Evolutionary conservation across 2,888 invertebrate genomes (phyloP).

Genomic region (Dendrolimus pini): DNA sequence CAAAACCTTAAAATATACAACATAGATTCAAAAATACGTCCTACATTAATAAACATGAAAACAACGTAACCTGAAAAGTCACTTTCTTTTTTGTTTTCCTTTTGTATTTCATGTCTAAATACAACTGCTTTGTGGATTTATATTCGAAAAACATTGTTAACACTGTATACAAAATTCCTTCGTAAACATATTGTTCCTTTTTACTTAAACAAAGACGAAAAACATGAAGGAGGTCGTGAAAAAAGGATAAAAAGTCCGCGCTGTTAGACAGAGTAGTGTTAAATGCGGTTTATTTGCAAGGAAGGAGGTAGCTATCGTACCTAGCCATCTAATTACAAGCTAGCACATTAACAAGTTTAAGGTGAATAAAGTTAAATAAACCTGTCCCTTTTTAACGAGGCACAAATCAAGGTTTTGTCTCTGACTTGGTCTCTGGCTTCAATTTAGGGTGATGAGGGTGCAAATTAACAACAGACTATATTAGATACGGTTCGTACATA

Average conservation of each 20-base stretch:
- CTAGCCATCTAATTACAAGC: conserved; percentile 59
- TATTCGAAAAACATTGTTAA: conserved; percentile 53
- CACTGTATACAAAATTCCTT: conserved; percentile 17
- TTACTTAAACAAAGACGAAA: conserved; percentile 8
- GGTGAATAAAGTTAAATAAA: conserved; percentile 43
- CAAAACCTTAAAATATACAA: too few species aligned
- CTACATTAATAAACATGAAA: too few species aligned
- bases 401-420: conserved; percentile 22
- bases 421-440: background rate
- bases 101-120: conserved; percentile 57
- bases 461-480: too few species aligned
- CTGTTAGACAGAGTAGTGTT: conserved; percentile 31
- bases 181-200: background rate
- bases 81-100: conserved; percentile 57
- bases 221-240: conserved; percentile 25
- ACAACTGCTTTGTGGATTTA: conserved; percentile 44
- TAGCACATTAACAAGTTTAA: conserved; percentile 23
- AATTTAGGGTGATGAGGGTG: too few species aligned
- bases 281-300: conserved; percentile 35
- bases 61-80: conserved; percentile 48
- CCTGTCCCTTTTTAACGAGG: conserved; percentile 39
- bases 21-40: too few species aligned
- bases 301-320: conserved; percentile 47
- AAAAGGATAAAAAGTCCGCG: conserved; percentile 30
- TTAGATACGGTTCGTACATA: too few species aligned